phyloP scores from a whole-genome alignment of 2,113 vertebrate species.

The Nothocercus julius region DNA sequence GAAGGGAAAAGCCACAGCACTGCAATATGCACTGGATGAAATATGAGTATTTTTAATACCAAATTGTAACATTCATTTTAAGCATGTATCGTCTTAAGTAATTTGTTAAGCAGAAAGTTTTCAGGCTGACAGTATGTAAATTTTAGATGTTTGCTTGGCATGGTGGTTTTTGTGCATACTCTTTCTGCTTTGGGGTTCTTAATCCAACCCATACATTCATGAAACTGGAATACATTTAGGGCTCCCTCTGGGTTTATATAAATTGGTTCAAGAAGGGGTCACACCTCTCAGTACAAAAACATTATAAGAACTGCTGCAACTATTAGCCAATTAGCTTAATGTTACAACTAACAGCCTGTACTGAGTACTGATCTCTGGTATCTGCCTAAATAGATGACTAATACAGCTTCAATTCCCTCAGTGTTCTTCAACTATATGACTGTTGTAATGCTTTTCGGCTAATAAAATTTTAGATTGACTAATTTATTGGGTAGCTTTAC shows the following conservation, averaged over 20 bases:
- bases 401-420: slow-evolving; percentile 43
- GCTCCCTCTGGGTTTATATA: slow-evolving; percentile 60
- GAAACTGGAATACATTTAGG: slow-evolving; percentile 68
- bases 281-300: slow-evolving; percentile 61
- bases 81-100: slow-evolving; percentile 12
- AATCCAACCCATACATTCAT: slow-evolving; percentile 42
- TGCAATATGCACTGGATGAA: slow-evolving; percentile 28
- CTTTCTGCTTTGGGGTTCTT: slow-evolving; percentile 24
- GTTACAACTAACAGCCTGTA: slow-evolving; percentile 46
- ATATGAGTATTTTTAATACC: slow-evolving; percentile 36
- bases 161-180: neutral
- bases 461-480: slow-evolving; percentile 76
- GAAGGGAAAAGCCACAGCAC: neutral
- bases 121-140: neutral
- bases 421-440: slow-evolving; percentile 55
- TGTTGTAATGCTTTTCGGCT: slow-evolving; percentile 46
- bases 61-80: slow-evolving; percentile 54
- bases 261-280: slow-evolving; percentile 72
- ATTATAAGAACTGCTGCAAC: slow-evolving; percentile 65
- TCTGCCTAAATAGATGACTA: slow-evolving; percentile 62
- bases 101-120: slow-evolving; percentile 54
- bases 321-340: slow-evolving; percentile 76
- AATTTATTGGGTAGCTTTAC: slow-evolving; percentile 74
- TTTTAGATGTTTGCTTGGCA: slow-evolving; percentile 33
- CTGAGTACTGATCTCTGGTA: slow-evolving; percentile 59